Percentiles rank a stretch among this genome's conserved stretches.
These are phyloP conservation scores for Pipistrellus kuhlii DNA, from an alignment of 2,797 vertebrate genomes.

Conservation along the genomic window DNA sequence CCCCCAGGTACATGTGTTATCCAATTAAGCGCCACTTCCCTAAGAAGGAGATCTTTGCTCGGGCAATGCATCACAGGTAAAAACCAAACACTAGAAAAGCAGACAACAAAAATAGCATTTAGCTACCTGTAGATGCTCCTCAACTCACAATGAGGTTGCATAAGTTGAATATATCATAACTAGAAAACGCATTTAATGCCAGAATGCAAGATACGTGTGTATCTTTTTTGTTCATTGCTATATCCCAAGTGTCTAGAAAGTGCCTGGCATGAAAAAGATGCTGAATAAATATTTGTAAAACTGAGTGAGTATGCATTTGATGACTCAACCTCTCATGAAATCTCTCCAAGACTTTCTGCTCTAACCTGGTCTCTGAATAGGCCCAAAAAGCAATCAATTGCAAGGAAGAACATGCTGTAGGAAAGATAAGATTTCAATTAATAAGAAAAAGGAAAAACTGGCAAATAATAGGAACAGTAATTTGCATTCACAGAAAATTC, in stretches of 20 bases:
- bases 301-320: not conserved
- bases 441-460: not conserved
- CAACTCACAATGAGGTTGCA: not conserved
- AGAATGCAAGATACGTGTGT: not conserved
- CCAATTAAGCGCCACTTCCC: not conserved
- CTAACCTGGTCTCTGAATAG: not conserved
- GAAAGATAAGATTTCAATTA: not conserved
- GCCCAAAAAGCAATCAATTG: not conserved
- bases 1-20: not conserved
- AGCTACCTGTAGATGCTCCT: not conserved
- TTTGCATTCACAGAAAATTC: not conserved
- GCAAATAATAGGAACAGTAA: not conserved
- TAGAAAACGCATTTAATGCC: not conserved
- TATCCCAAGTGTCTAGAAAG: not conserved
- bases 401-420: not conserved
- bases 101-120: slow-evolving; percentile 10
- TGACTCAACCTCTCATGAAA: not conserved
- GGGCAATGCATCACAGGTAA: not conserved
- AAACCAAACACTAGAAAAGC: slow-evolving; percentile 18
- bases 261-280: not conserved
- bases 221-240: not conserved
- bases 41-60: not conserved
- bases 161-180: not conserved
- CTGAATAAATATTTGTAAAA: not conserved
- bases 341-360: not conserved